Evolutionary conservation across 2,797 vertebrate species (phyloP), one percentile per base, ranked within the genome.

Genomic region (Pelochelys cantorii): DNA sequence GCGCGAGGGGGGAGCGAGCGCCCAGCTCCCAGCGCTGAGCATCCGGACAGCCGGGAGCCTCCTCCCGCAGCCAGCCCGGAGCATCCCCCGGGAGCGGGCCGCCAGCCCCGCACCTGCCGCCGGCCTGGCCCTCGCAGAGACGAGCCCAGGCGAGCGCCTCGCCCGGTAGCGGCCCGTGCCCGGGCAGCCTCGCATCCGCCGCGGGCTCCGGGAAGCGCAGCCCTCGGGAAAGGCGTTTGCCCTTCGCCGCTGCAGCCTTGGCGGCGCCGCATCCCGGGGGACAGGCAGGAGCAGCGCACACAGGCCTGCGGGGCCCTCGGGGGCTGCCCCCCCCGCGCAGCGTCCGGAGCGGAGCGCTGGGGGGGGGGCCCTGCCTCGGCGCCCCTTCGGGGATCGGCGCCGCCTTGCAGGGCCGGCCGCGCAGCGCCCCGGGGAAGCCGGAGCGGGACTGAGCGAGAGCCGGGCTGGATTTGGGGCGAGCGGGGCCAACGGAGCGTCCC

Each of bases 11-110:
- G 89, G 80, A 94, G 75, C 83, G 54, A 81, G 81, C 59, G 52
- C 56, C 86, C 75, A 65, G 80, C 79, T 82, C 84, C 68, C 25
- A 77, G 84, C 90, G 9, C 56, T 12, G 84, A 90, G 93, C 94
- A 68, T 62, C 85, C 48, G 56, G 25, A 37, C 54, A 57, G 79
- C n/a, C 79, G 13, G 23, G 48, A 54, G 77, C 27, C 48, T 52
- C 11, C 25, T 22, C 8, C 22, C 22, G 55, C 75, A 52, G 75
- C 75, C 48, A 23, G n/a, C 18, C 4, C 62, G 7, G 54, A 31
- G 65, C 55, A 29, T n/a, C 37, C 42, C 55, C 79, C 1, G 34
- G 80, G 74, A 23, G 25, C 23, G 18, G 80, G 37, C 53, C 53
- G 18, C 60, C 48, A 11, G 62, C 48, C 62, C 60, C 29, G 60